These are phyloP conservation scores for Brenthis hecate DNA, from an alignment of 2,888 invertebrate genomes.

Conservation along the genomic window DNA sequence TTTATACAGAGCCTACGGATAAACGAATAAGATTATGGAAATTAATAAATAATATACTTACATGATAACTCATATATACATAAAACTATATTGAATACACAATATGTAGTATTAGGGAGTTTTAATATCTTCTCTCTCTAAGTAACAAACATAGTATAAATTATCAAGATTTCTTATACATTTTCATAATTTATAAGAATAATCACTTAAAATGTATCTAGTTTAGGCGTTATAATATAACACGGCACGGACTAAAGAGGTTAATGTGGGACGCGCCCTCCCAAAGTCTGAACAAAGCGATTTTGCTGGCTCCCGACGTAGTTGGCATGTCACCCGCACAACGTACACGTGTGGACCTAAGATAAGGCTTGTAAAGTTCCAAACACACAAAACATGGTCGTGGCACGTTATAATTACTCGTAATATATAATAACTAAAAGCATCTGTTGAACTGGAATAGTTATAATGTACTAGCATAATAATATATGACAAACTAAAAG, in stretches of 20 bases:
- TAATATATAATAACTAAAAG: constrained; percentile 2
- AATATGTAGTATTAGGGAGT: neutral
- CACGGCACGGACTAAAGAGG: constrained; percentile 39
- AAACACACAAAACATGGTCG: constrained; percentile 28
- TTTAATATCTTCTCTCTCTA: neutral
- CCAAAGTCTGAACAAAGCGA: constrained; percentile 66
- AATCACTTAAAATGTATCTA: constrained; percentile 22
- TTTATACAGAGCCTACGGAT: neutral
- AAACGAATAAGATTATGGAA: constrained; percentile 3
- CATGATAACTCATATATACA: too few species aligned
- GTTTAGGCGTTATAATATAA: constrained; percentile 35
- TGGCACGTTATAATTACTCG: constrained; percentile 20
- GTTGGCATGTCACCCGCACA: constrained; percentile 65
- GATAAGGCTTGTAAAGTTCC: constrained; percentile 51
- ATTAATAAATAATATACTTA: too few species aligned
- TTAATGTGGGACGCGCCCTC: constrained; percentile 57
- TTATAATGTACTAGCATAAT: neutral
- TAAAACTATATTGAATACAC: too few species aligned
- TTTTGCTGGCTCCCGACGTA: constrained; percentile 63
- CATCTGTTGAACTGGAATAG: constrained; percentile 6
- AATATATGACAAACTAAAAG: too few species aligned
- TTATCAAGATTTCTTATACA: neutral
- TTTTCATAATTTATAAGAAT: neutral
- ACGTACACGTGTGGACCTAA: constrained; percentile 55
- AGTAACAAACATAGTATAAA: neutral